A percentile compares a stretch with the other conserved stretches of the same genome.
phyloP scores from a whole-genome alignment of 2,113 vertebrate species.

The Chloropsis hardwickii region DNA sequence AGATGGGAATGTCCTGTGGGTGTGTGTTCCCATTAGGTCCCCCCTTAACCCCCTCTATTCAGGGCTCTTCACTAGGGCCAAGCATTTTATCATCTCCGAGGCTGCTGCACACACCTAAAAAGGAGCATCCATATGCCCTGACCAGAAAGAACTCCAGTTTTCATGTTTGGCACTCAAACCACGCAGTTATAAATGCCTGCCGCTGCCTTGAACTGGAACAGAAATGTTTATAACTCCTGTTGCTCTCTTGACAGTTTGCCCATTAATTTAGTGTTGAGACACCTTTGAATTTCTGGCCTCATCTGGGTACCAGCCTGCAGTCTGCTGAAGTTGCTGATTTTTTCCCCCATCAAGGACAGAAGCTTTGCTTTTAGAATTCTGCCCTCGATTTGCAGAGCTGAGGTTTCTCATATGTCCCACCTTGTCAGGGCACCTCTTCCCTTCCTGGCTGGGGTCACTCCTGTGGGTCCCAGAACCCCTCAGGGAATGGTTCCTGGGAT shows the following conservation, averaged over 20 bases:
- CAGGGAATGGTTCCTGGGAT: neutral
- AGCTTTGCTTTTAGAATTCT: neutral
- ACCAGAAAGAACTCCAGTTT: neutral
- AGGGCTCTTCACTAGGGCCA: neutral
- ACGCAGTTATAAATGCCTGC: neutral
- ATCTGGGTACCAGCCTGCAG: neutral
- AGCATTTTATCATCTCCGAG: neutral
- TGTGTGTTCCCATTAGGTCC: neutral
- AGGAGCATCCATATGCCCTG: neutral
- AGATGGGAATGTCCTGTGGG: neutral
- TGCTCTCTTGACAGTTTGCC: neutral
- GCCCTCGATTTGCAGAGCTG: neutral
- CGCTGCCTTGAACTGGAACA: neutral
- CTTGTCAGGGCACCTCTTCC: neutral
- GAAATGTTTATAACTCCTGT: constrained; percentile 28
- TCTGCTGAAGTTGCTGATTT: neutral
- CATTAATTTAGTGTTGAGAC: neutral
- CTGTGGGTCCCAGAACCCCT: neutral
- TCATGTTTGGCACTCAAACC: neutral
- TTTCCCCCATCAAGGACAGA: neutral
- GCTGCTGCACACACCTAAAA: neutral
- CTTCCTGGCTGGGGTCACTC: neutral
- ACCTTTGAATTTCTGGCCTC: neutral
- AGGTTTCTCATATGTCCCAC: rapidly evolving
- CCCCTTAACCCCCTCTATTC: neutral